Conservation (phyloP, 2,888 invertebrate species). For the Chrysolina oricalcia region DNA sequence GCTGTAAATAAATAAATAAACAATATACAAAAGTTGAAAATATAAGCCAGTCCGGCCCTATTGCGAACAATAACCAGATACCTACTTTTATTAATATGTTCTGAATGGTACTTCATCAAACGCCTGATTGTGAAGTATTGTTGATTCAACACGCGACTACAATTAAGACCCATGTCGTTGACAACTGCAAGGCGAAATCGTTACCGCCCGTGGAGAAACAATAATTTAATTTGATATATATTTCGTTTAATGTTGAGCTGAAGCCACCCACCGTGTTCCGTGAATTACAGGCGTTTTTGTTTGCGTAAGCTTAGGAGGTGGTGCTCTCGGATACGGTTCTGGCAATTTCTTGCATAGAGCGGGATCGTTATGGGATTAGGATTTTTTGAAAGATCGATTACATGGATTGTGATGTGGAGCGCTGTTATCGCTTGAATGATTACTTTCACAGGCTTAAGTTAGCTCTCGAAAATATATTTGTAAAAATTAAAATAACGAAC, state of each 20-base stretch:
- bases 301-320: conserved; percentile 6
- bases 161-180: conserved; percentile 17
- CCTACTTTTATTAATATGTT: conserved; percentile 13
- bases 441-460: too few species aligned
- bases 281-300: conserved; percentile 8
- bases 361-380: conserved; percentile 8
- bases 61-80: conserved; percentile 8
- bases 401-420: not conserved
- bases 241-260: not conserved
- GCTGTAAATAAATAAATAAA: too few species aligned
- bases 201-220: conserved; percentile 23
- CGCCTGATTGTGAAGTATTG: conserved; percentile 14
- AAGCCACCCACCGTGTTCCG: conserved; percentile 18
- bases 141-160: conserved; percentile 23
- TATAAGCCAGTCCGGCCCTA: conserved; percentile 6
- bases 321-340: not conserved
- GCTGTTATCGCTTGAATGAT: not conserved
- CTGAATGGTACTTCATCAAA: conserved; percentile 12
- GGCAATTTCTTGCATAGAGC: conserved; percentile 1
- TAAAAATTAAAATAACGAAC: too few species aligned
- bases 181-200: conserved; percentile 11
- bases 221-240: conserved; percentile 24
- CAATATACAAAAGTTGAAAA: not conserved
- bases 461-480: too few species aligned
- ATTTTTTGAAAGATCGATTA: conserved; percentile 10